These are phyloP conservation scores for Karalla daura DNA, from an alignment of 2,797 vertebrate genomes.

Conservation along the genomic window DNA sequence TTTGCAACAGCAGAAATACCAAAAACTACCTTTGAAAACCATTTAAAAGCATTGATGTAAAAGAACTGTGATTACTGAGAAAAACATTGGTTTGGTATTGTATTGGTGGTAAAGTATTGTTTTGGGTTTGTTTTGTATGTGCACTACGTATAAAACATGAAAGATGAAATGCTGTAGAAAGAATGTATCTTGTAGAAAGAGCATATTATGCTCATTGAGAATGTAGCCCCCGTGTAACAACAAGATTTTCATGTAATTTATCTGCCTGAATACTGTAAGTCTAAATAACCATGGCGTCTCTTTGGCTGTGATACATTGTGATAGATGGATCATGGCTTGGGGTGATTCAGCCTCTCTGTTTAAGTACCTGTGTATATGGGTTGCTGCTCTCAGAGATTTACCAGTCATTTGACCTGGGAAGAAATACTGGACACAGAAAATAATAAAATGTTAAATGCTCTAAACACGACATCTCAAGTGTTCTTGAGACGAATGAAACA, in stretches of 20 bases:
- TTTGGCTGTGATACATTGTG: not conserved
- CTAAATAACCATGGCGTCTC: not conserved
- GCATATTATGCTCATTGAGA: too few relatives aligned
- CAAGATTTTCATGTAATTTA: not conserved
- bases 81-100: not conserved
- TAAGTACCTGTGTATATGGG: too few relatives aligned
- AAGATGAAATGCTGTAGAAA: not conserved
- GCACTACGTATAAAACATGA: not conserved
- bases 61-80: not conserved
- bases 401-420: not conserved
- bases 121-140: not conserved
- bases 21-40: not conserved
- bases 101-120: not conserved
- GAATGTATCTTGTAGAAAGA: not conserved
- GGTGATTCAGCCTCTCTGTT: not conserved
- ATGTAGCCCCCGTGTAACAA: too few relatives aligned
- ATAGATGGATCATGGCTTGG: not conserved
- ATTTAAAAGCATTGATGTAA: not conserved
- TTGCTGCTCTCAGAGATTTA: not conserved
- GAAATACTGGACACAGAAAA: not conserved
- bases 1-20: not conserved
- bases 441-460: not conserved
- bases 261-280: not conserved
- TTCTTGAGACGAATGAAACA: not conserved
- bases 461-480: not conserved